Evolutionary conservation across 2,888 invertebrate genomes (phyloP), one percentile per base, ranked within the genome.

Genomic region (Brenthis daphne): DNA sequence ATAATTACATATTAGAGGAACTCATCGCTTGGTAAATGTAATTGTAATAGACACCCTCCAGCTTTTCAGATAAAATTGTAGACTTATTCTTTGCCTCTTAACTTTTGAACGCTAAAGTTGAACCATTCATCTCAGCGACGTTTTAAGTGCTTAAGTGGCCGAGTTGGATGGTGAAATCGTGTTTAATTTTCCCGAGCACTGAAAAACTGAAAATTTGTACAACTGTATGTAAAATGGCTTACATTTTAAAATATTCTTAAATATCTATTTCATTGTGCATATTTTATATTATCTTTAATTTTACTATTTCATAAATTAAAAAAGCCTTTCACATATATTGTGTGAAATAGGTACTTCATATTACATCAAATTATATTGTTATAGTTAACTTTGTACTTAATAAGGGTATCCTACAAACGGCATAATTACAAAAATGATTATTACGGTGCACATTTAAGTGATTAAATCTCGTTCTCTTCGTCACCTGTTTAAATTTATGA

Each of bases 131-230:
- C 85, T 84, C 79, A 70, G 77, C 78, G 86, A 87, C 87, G 79
- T 82, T 86, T 88, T 87, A 87, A 88, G 88, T 87, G 87, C 85
- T 83, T 79, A 80, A 83, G 85, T 86, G 80, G 78, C 77, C 69
- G 69, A 73, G 76, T 73, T 80, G 75, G 82, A 83, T 82, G 82
- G 79, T 79, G 76, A 80, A 84, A 80, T 80, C 79, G 74, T 83
- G 84, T 84, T 82, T 82, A 86, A 87, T 83, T 82, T 83, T 77
- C 71, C 71, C 73, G 76, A 77, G 77, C 70, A 71, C 71, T 74
- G 64, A 69, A 71, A 76, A 80, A 79, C 75, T 72, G 68, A 74
- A 75, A 72, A 74, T 74, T 68, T 71, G 66, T 54, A 63, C 43
- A 16, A 37, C 51, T 63, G 53, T 63, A 50, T 60, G 50, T 50